These are phyloP conservation scores for Siniperca obscura DNA, from an alignment of 2,797 vertebrate species.

Conservation along the genomic window DNA sequence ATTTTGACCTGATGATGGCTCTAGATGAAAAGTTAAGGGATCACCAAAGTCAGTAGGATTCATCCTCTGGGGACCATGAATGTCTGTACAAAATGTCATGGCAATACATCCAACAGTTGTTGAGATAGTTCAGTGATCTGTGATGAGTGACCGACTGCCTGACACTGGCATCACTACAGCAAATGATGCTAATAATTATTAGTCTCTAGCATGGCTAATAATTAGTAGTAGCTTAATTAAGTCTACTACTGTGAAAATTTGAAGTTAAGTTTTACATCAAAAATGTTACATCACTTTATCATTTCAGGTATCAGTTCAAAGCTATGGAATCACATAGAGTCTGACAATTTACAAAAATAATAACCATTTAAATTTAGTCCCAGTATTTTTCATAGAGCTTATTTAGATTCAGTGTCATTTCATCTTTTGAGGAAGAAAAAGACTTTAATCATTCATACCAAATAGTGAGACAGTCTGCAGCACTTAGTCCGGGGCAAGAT, in stretches of 20 bases:
- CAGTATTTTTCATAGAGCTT: slow-evolving; percentile 21
- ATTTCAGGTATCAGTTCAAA: neutral
- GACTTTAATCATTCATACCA: slow-evolving; percentile 58
- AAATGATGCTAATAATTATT: too few relatives aligned
- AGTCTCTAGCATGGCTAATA: too few relatives aligned
- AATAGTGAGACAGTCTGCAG: slow-evolving; percentile 54
- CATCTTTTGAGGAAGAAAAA: slow-evolving; percentile 47
- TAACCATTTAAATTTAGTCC: neutral
- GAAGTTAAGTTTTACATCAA: too few relatives aligned
- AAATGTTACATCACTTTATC: neutral
- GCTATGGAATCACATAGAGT: neutral
- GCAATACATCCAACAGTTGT: too few relatives aligned
- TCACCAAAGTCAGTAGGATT: too few relatives aligned
- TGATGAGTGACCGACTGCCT: neutral
- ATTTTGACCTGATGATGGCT: neutral
- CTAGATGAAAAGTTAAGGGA: too few relatives aligned
- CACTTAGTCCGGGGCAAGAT: slow-evolving; percentile 72
- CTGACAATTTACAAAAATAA: slow-evolving; percentile 3
- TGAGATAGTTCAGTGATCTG: too few relatives aligned
- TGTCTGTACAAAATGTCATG: too few relatives aligned
- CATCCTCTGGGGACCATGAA: too few relatives aligned
- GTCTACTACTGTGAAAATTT: too few relatives aligned
- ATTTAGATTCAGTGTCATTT: slow-evolving; percentile 32
- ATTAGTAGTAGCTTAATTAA: too few relatives aligned
- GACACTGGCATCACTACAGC: too few relatives aligned